A percentile compares a stretch with the other conserved stretches of the same genome.
These are phyloP conservation scores for Cenopis cana DNA, from an alignment of 2,888 invertebrate species.

Conservation along the genomic window DNA sequence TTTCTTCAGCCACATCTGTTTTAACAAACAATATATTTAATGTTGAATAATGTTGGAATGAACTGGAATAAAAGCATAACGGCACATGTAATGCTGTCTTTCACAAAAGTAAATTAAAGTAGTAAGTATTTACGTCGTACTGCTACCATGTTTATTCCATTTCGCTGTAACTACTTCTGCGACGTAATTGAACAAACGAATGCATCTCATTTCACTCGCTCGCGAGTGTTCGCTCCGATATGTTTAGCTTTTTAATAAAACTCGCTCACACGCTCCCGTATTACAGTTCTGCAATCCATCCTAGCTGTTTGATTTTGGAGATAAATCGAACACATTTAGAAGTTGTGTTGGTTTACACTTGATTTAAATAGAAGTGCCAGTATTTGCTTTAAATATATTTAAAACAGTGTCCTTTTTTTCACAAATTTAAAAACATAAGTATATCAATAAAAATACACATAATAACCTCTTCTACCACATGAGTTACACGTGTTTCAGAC, in stretches of 20 bases:
- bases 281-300: slow-evolving; percentile 44
- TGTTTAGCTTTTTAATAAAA: slow-evolving; percentile 58
- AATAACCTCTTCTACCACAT: too few relatives aligned
- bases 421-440: neutral
- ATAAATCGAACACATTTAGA: slow-evolving; percentile 46
- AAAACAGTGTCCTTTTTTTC: neutral
- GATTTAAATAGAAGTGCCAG: neutral
- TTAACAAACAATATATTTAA: too few relatives aligned
- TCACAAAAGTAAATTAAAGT: neutral
- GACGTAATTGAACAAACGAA: slow-evolving; percentile 19
- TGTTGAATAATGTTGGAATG: too few relatives aligned
- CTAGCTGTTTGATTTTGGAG: slow-evolving; percentile 45
- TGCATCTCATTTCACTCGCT: slow-evolving; percentile 33
- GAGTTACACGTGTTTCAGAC: neutral
- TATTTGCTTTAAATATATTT: neutral
- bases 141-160: slow-evolving; percentile 3
- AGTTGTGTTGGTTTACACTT: slow-evolving; percentile 2
- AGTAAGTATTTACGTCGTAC: neutral
- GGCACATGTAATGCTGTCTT: neutral
- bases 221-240: slow-evolving; percentile 46
- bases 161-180: slow-evolving; percentile 26
- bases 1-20: too few relatives aligned
- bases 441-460: neutral
- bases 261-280: slow-evolving; percentile 36
- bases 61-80: too few relatives aligned